Base-by-base conservation (phyloP, 2,797 vertebrate species). In the Pterois miles region DNA sequence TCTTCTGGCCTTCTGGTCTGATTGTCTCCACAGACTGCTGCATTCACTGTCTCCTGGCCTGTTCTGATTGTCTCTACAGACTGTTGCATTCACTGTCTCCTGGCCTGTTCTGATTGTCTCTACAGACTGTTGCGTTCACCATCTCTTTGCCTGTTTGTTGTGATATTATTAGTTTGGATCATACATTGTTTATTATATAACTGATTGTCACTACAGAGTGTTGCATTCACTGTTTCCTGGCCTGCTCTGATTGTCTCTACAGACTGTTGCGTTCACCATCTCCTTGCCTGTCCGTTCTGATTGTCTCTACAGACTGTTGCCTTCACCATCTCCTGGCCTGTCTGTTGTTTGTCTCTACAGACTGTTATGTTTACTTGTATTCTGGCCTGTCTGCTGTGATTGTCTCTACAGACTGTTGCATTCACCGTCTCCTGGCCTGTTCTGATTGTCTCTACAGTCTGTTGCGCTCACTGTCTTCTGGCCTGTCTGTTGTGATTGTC, bases 211-310 rank as follows among this genome's bases (percentile, higher is more conserved):
- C 53, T 27, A 27, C 11, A 20, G 53, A 29, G 7, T 56, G 53
- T 8, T 56, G 53, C 25, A 3, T 56, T 56, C 53, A 56, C 23
- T 56, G 53, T 29, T 18, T 56, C 23, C 25, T 59, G 5, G 6
- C n/a, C 14, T 31, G 46, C 33, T 2, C 29, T 66, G 50, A 60
- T 5, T 80, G 60, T 82, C 68, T 40, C 64, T 34, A 1, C 92
- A 97, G 96, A 96, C 81, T 90, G 94, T 56, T 96, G 96, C 18
- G 88, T 85, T 1, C 96, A 95, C 80, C 96, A 96, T 46, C 81
- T 96, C 68, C 94, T 96, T 54, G 95, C 94, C 57, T 96, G 95
- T 80, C 94, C 96, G n/a, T 97, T 96, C 90, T 97, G 96, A 29
- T 34, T 34, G 31, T 33, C 31, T 33, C 31, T 33, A 33, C 7